Conservation (phyloP, 2,113 vertebrate species). For the Poecile atricapillus region DNA sequence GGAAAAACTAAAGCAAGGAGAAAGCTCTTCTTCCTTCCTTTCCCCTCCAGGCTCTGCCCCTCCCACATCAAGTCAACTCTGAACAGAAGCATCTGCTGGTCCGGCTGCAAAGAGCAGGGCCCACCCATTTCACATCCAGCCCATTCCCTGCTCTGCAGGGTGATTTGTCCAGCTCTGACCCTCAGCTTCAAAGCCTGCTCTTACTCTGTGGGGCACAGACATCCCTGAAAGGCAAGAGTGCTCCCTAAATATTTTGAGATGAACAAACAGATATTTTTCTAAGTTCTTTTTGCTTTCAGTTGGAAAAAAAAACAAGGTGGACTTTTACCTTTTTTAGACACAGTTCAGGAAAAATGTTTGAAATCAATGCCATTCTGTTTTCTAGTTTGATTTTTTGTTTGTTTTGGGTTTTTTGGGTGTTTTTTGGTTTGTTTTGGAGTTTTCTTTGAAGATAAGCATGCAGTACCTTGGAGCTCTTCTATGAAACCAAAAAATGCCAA, state of each 20-base stretch:
- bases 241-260: not conserved
- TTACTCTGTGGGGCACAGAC: not conserved
- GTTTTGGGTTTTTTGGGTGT: too few relatives aligned
- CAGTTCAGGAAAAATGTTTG: not conserved
- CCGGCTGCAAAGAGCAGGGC: accelerated
- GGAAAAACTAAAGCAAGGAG: not conserved
- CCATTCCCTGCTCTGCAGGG: not conserved
- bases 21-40: not conserved
- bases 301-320: accelerated
- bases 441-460: not conserved
- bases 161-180: not conserved
- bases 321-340: not conserved
- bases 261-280: not conserved
- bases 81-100: not conserved
- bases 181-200: not conserved
- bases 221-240: not conserved
- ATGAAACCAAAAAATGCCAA: not conserved
- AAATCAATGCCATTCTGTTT: not conserved
- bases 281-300: not conserved
- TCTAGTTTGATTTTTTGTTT: not conserved
- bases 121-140: accelerated
- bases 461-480: not conserved
- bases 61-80: not conserved
- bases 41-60: not conserved
- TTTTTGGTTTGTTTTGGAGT: too few relatives aligned